Conservation (phyloP, 2,797 vertebrate genomes). For the Xenops minutus region DNA sequence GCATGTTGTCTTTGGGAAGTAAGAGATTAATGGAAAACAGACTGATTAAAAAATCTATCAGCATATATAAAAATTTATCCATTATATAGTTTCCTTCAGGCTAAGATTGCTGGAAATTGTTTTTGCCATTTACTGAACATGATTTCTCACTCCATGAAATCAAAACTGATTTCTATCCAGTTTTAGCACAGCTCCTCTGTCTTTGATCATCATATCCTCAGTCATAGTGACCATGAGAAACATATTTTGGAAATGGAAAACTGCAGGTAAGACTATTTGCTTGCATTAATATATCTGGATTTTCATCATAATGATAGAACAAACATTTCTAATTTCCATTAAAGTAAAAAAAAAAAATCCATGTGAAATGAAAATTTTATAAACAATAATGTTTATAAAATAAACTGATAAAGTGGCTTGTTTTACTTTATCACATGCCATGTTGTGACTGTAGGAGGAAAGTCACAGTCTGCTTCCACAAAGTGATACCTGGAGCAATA, state of each 20-base stretch:
- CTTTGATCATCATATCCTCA: neutral
- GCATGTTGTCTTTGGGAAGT: neutral
- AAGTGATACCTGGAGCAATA: neutral
- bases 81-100: neutral
- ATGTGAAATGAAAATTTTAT: neutral
- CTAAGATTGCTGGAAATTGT: neutral
- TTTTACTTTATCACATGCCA: neutral
- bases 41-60: neutral
- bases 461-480: neutral
- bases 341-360: neutral
- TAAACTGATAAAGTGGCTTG: neutral
- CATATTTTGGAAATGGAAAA: neutral
- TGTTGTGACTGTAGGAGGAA: neutral
- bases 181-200: neutral
- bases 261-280: fast-evolving
- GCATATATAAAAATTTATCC: neutral
- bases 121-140: neutral
- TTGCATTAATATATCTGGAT: neutral
- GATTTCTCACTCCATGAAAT: neutral
- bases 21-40: neutral
- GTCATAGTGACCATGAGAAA: neutral
- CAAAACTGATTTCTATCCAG: neutral
- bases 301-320: neutral
- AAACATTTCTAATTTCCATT: neutral
- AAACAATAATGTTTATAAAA: neutral